phyloP scores from a whole-genome alignment of 2,113 vertebrate genomes.

The Macrotis lagotis region DNA sequence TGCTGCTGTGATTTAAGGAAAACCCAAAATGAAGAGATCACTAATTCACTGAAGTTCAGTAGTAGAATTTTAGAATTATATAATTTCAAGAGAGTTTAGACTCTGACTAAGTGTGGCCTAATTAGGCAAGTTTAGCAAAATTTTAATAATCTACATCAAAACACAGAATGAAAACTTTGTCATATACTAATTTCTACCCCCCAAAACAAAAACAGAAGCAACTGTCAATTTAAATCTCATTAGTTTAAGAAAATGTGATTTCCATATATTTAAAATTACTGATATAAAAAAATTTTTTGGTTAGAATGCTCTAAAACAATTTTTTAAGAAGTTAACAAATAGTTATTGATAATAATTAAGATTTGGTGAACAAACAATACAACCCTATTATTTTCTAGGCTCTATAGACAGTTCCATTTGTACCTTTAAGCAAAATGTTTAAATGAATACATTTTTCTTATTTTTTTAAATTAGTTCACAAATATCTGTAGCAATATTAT shows the following conservation, averaged over 20 bases:
- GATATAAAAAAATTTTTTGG: not conserved
- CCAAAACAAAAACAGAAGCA: not conserved
- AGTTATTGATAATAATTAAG: not conserved
- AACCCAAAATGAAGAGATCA: not conserved
- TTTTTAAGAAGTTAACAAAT: not conserved
- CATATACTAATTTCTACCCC: not conserved
- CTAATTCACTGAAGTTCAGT: not conserved
- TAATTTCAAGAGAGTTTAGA: not conserved
- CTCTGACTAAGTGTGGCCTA: not conserved
- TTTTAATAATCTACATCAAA: not conserved
- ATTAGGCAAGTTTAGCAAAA: not conserved
- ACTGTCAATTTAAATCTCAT: conserved; percentile 25
- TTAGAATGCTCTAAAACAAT: not conserved
- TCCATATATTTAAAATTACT: too few relatives aligned
- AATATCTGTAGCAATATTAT: not conserved
- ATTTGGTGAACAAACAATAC: not conserved
- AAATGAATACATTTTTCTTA: not conserved
- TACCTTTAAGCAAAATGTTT: not conserved
- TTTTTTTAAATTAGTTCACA: not conserved
- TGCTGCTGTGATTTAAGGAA: not conserved
- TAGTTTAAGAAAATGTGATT: not conserved
- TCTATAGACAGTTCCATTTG: not conserved
- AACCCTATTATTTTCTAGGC: not conserved
- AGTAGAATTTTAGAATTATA: not conserved
- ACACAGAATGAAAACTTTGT: not conserved